phyloP scores from a whole-genome alignment of 2,797 vertebrate species.

The Enteromius treurensis region DNA sequence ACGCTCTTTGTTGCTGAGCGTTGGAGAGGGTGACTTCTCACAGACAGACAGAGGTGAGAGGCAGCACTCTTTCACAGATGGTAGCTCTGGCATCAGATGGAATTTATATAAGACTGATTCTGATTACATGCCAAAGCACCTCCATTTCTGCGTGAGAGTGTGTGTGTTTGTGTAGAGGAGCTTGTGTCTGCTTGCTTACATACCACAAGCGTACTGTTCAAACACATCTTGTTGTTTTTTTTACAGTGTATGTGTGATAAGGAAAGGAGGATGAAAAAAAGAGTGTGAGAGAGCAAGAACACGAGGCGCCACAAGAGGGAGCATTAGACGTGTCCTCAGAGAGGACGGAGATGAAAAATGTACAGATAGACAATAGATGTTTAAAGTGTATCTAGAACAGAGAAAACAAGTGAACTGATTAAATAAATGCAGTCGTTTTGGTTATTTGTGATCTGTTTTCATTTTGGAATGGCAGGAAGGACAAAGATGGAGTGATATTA shows the following conservation, averaged over 20 bases:
- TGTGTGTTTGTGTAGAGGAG: slow-evolving; percentile 38
- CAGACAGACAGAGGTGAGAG: slow-evolving; percentile 86
- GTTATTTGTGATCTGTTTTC: slow-evolving; percentile 70
- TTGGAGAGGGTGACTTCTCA: slow-evolving; percentile 83
- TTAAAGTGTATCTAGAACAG: slow-evolving; percentile 37
- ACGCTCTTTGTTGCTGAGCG: slow-evolving; percentile 62
- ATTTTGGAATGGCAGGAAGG: slow-evolving; percentile 57
- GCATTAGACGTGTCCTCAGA: slow-evolving; percentile 15
- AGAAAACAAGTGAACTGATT: slow-evolving; percentile 17
- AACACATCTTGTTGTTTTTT: slow-evolving; percentile 64
- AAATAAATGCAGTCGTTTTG: not conserved
- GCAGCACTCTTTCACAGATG: slow-evolving; percentile 87
- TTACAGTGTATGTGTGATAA: slow-evolving; percentile 43
- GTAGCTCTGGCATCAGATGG: slow-evolving; percentile 89
- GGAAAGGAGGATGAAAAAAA: slow-evolving; percentile 72
- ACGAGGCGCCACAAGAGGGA: slow-evolving; percentile 68
- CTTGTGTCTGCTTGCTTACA: slow-evolving; percentile 79
- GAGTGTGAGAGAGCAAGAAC: slow-evolving; percentile 59
- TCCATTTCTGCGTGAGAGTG: slow-evolving; percentile 62
- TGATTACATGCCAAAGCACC: slow-evolving; percentile 89
- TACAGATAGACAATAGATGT: slow-evolving; percentile 51
- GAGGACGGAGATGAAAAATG: slow-evolving; percentile 61
- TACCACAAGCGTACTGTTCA: slow-evolving; percentile 74
- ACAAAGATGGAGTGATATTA: slow-evolving; percentile 42
- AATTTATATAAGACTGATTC: slow-evolving; percentile 92